Percentiles rank a stretch among this genome's conserved stretches.
phyloP scores from a whole-genome alignment of 2,113 vertebrate species.

The Actinemys pallida region DNA sequence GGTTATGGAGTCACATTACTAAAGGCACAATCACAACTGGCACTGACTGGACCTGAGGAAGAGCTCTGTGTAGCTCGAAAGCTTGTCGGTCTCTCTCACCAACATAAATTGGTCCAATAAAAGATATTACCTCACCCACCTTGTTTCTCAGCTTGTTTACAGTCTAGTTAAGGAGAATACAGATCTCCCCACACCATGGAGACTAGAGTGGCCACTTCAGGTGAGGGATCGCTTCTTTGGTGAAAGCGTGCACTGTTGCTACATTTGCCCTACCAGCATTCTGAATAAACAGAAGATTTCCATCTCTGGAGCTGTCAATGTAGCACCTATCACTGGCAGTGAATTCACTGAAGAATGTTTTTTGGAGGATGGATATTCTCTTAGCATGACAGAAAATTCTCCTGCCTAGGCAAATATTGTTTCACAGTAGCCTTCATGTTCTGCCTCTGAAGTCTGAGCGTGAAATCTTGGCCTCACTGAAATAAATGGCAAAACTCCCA shows the following conservation, averaged over 20 bases:
- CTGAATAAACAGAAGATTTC: neutral
- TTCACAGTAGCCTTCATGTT: neutral
- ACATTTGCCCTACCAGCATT: neutral
- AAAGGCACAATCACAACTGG: neutral
- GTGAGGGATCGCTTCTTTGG: neutral
- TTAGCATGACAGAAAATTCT: neutral
- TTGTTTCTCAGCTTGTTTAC: neutral
- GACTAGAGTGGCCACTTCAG: neutral
- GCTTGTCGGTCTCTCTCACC: too few relatives aligned
- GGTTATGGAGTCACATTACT: neutral
- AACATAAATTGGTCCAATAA: too few relatives aligned
- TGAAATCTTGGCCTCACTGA: neutral
- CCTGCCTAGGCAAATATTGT: neutral
- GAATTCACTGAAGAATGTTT: neutral
- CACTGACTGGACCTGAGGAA: neutral
- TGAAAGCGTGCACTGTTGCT: neutral
- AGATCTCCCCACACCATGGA: neutral
- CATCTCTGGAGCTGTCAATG: neutral
- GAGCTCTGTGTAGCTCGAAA: too few relatives aligned
- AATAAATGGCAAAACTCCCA: neutral
- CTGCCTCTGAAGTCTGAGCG: neutral
- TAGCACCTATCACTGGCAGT: neutral
- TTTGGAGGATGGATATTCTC: too few relatives aligned
- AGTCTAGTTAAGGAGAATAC: neutral
- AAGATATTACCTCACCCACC: neutral